These are phyloP conservation scores for Pampus argenteus DNA, from an alignment of 2,797 vertebrate genomes.

Conservation along the genomic window DNA sequence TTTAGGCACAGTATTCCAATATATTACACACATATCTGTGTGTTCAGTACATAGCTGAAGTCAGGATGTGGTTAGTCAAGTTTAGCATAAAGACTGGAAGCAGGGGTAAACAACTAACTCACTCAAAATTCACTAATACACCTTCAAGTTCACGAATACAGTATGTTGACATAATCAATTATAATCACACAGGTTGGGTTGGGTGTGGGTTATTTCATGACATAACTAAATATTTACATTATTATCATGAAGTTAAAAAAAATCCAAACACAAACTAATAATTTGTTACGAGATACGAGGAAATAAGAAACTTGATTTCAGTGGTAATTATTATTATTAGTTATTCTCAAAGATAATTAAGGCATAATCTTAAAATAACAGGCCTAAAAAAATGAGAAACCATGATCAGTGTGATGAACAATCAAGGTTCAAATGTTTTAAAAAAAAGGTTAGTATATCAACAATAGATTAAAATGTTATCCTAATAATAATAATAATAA, in stretches of 20 bases:
- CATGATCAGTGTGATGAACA: background rate
- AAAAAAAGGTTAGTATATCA: conserved; percentile 2
- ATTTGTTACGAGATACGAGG: background rate
- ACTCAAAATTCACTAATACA: too few relatives aligned
- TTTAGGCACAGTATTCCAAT: background rate
- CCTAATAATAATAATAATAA: too few relatives aligned
- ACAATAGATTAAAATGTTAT: background rate
- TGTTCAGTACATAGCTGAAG: background rate
- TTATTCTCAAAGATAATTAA: background rate
- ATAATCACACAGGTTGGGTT: too few relatives aligned
- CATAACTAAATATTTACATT: background rate
- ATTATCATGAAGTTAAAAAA: background rate
- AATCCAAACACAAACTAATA: background rate
- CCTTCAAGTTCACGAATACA: too few relatives aligned
- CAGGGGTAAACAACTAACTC: background rate
- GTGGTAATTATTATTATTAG: too few relatives aligned
- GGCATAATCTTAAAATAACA: background rate
- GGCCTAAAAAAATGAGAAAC: background rate
- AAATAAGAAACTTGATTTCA: background rate
- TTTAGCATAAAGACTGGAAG: background rate
- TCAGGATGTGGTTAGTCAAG: background rate
- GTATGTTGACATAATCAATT: too few relatives aligned
- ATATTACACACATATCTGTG: too few relatives aligned
- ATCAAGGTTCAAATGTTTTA: background rate
- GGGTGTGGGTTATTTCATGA: background rate